Evolutionary conservation across 1,140 invertebrate species (phyloP), one percentile per base, ranked within the genome.

Genomic region (Gonioctena quinquepunctata): DNA sequence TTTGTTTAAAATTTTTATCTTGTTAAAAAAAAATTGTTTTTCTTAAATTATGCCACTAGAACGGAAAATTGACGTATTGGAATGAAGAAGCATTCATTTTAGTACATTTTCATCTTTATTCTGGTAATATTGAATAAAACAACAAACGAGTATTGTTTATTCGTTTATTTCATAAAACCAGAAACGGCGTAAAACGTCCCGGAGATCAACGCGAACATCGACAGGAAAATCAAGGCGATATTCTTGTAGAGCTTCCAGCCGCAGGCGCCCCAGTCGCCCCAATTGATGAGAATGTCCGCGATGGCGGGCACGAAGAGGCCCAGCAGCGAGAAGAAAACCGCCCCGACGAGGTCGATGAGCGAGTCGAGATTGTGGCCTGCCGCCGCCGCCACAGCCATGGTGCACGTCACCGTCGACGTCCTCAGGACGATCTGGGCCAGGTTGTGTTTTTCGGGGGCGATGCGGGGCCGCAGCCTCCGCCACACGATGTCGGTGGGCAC

Each of bases 281-380:
- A 92, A 68, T 85, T 84, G 33, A 90, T 88, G 1, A 91, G 87
- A 0, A 93, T 91, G 78, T 97, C 92, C 21, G 97, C 89, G n/a
- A 95, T 79, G 2, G 94, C 90, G 27, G 96, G 96, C 72, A 94
- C 90, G 52, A 96, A 90, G 3, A 90, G 82, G 1, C 95, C 94
- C 13, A 97, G 86, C n/a, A 93, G 90, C 11, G 94, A 94, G 76
- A 95, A 93, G 80, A 93, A 93, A 22, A 96, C 85, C 1, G 96
- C 93, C 11, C 96, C 96, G 13, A 97, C 92, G 27, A 96, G 85
- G 16, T 94, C 92, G 68, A 97, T 97, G 66, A 97, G 88, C 2
- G 94, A 85, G 68, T 94, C 94, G 56, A 98, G 83, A 72, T 72
- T 70, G 26, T 94, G 87, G 3, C 94, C 93, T 16, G 96, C 89